phyloP scores from a whole-genome alignment of 1,140 invertebrate species.

The Diabrotica virgifera region DNA sequence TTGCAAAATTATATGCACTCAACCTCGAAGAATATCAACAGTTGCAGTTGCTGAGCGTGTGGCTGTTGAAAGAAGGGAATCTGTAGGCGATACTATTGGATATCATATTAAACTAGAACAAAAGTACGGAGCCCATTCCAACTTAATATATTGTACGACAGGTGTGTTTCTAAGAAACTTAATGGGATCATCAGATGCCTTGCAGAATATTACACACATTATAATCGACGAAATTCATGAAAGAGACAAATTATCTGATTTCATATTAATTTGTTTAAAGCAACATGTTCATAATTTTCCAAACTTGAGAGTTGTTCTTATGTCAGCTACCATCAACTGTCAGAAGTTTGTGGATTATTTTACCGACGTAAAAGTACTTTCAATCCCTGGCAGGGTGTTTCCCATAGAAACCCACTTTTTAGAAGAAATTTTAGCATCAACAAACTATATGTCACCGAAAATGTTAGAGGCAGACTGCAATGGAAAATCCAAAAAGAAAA shows the following conservation, averaged over 20 bases:
- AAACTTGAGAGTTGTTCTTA: constrained; percentile 80
- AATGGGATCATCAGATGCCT: constrained; percentile 65
- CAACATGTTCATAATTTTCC: constrained; percentile 70
- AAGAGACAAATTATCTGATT: constrained; percentile 89
- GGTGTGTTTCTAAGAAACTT: constrained; percentile 84
- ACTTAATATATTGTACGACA: constrained; percentile 89
- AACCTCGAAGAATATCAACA: constrained; percentile 88
- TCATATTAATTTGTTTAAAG: constrained; percentile 81
- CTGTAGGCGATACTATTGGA: constrained; percentile 82
- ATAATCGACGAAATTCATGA: constrained; percentile 95
- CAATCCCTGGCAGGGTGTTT: constrained; percentile 75
- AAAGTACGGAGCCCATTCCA: constrained; percentile 73
- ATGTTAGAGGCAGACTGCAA: constrained; percentile 51
- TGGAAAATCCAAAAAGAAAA: constrained; percentile 38
- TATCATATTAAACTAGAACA: constrained; percentile 92
- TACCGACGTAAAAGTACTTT: constrained; percentile 71
- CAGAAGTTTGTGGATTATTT: constrained; percentile 75
- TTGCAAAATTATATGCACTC: constrained; percentile 88
- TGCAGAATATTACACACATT: constrained; percentile 72
- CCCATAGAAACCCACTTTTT: constrained; percentile 77
- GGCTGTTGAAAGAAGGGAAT: constrained; percentile 81
- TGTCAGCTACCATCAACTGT: constrained; percentile 91
- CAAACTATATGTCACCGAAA: constrained; percentile 55
- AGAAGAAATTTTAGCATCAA: constrained; percentile 76
- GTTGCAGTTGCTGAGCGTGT: constrained; percentile 80